phyloP scores from a whole-genome alignment of 2,888 invertebrate species.

The Drosophila tripunctata region DNA sequence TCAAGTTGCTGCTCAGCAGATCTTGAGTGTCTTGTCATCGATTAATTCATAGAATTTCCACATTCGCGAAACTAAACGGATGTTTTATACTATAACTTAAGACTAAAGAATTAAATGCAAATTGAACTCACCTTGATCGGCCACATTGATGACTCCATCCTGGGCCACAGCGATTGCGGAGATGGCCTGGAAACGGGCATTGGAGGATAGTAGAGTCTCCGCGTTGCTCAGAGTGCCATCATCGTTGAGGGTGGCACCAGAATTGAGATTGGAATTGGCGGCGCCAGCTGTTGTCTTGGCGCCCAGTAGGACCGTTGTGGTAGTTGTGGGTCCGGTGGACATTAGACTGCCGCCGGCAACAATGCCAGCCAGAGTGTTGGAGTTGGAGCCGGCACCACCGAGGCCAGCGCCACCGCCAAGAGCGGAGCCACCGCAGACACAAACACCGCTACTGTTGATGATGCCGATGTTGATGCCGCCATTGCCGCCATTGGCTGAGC shows the following conservation, averaged over 20 bases:
- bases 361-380: conserved; percentile 76
- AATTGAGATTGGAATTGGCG: conserved; percentile 59
- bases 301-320: conserved; percentile 82
- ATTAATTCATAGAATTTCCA: no score
- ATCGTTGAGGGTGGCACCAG: conserved; percentile 80
- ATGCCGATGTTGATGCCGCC: conserved; percentile 29
- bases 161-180: conserved; percentile 97
- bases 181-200: conserved; percentile 94
- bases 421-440: conserved; percentile 46
- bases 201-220: conserved; percentile 94
- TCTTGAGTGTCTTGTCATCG: no score
- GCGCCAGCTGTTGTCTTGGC: conserved; percentile 79
- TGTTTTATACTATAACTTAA: background rate
- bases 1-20: no score
- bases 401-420: conserved; percentile 29
- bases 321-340: conserved; percentile 83
- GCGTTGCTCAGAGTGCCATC: conserved; percentile 88
- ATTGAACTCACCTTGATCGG: conserved; percentile 92
- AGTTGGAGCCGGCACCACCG: conserved; percentile 39
- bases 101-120: background rate
- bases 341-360: conserved; percentile 82
- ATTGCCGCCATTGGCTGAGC: conserved; percentile 50
- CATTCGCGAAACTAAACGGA: background rate
- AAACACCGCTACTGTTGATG: conserved; percentile 40
- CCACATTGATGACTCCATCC: conserved; percentile 97